phyloP scores from a whole-genome alignment of 2,797 vertebrate species.

The Sebastes taczanowskii region DNA sequence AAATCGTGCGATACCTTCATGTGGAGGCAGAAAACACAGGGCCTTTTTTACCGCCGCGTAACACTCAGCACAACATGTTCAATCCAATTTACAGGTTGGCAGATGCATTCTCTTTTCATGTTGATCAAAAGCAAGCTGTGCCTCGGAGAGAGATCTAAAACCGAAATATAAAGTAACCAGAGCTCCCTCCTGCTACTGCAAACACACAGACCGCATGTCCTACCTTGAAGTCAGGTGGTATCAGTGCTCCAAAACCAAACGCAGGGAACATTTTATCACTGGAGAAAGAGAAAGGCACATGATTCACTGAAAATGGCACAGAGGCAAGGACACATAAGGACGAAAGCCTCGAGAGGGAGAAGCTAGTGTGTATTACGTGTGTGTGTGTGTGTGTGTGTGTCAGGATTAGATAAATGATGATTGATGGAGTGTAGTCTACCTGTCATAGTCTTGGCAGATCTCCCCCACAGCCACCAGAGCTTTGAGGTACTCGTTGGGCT shows the following conservation, averaged over 20 bases:
- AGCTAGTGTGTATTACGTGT: background rate
- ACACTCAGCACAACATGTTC: conserved; percentile 30
- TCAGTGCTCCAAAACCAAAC: conserved; percentile 97
- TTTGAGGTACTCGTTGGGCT: conserved; percentile 98
- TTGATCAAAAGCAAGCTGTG: conserved; percentile 59
- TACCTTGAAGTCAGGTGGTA: conserved; percentile 99
- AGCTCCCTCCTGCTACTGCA: background rate
- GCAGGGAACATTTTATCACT: conserved; percentile 99
- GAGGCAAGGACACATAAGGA: conserved; percentile 7
- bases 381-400: conserved; percentile 15
- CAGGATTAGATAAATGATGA: conserved; percentile 26
- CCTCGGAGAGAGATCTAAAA: conserved; percentile 29
- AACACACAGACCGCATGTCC: conserved; percentile 24
- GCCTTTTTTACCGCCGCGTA: conserved; percentile 16
- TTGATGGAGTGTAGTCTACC: conserved; percentile 77
- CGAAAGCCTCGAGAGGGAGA: conserved; percentile 16
- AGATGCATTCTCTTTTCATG: conserved; percentile 55
- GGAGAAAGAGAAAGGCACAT: conserved; percentile 61
- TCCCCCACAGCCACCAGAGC: conserved; percentile 97
- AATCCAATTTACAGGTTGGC: conserved; percentile 47
- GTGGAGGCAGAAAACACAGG: conserved; percentile 43
- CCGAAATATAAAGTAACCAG: conserved; percentile 20
- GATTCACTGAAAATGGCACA: conserved; percentile 9
- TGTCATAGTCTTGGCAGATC: conserved; percentile 99
- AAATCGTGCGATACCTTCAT: conserved; percentile 97